phyloP scores from a whole-genome alignment of 2,113 vertebrate species.

The Hassar affinis region DNA sequence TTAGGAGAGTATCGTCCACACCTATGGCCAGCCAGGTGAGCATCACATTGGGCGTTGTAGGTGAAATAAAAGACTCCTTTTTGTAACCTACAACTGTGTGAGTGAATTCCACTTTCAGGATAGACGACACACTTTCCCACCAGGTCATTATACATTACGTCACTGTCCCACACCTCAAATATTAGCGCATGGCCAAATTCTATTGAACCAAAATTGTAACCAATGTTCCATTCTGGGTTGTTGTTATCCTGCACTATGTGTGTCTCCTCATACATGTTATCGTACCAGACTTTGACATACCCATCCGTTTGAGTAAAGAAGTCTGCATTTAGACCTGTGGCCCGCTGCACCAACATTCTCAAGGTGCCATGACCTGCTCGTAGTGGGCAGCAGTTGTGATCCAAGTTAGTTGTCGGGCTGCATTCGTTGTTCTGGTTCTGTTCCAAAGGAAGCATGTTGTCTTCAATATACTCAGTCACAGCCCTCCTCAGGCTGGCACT shows the following conservation, averaged over 20 bases:
- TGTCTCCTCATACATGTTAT: conserved; percentile 67
- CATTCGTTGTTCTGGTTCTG: conserved; percentile 59
- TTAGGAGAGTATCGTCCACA: conserved; percentile 72
- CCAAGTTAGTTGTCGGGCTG: conserved; percentile 65
- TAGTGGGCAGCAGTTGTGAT: conserved; percentile 74
- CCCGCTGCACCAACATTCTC: conserved; percentile 63
- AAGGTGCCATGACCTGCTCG: conserved; percentile 66
- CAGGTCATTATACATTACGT: conserved; percentile 68
- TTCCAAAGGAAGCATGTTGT: conserved; percentile 63
- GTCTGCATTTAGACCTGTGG: conserved; percentile 66
- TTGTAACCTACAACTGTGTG: conserved; percentile 68
- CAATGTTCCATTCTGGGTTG: conserved; percentile 70
- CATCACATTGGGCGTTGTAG: conserved; percentile 67
- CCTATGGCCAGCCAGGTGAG: conserved; percentile 69
- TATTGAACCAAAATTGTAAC: conserved; percentile 67
- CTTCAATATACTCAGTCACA: conserved; percentile 67
- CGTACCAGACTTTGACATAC: conserved; percentile 74
- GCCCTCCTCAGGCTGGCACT: conserved; percentile 63
- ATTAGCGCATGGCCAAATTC: conserved; percentile 68
- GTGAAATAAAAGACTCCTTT: conserved; percentile 72
- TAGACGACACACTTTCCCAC: conserved; percentile 64
- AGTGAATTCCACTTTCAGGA: conserved; percentile 67
- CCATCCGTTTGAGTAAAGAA: conserved; percentile 69
- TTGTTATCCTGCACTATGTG: conserved; percentile 66
- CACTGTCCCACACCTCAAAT: conserved; percentile 77